A percentile compares a stretch with the other conserved stretches of the same genome.
Conservation (phyloP, 2,888 invertebrate genomes). For the Netelia melanura region DNA sequence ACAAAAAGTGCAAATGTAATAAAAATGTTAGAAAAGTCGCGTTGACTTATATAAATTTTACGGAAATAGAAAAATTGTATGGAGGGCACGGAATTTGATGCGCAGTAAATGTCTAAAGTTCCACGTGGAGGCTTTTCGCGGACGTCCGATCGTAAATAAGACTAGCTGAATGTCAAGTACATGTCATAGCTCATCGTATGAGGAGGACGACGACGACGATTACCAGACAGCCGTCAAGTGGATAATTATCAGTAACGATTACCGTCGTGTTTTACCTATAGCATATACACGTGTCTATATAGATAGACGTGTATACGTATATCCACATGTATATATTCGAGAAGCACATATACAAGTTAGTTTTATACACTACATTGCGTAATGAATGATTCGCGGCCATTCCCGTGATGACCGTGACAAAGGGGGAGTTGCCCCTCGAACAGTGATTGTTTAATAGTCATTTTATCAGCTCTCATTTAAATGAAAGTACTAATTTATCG, state of each 20-base stretch:
- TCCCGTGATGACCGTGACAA: constrained; percentile 55
- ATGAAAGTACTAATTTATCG: background rate
- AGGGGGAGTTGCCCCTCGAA: constrained; percentile 32
- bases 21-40: too few species aligned
- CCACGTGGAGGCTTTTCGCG: background rate
- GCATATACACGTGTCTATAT: background rate
- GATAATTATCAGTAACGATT: constrained; percentile 79
- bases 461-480: background rate
- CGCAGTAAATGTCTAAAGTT: background rate
- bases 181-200: constrained; percentile 56
- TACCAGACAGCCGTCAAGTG: constrained; percentile 75
- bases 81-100: too few species aligned
- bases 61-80: too few species aligned
- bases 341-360: background rate
- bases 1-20: too few species aligned
- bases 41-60: too few species aligned
- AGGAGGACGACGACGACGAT: constrained; percentile 65
- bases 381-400: constrained; percentile 69
- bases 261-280: constrained; percentile 68
- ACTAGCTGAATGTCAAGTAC: constrained; percentile 74
- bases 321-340: background rate
- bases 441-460: constrained; percentile 11
- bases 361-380: constrained; percentile 69
- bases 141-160: background rate
- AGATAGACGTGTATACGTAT: background rate